phyloP scores from a whole-genome alignment of 2,888 invertebrate genomes.

The Morpho deidamia region DNA sequence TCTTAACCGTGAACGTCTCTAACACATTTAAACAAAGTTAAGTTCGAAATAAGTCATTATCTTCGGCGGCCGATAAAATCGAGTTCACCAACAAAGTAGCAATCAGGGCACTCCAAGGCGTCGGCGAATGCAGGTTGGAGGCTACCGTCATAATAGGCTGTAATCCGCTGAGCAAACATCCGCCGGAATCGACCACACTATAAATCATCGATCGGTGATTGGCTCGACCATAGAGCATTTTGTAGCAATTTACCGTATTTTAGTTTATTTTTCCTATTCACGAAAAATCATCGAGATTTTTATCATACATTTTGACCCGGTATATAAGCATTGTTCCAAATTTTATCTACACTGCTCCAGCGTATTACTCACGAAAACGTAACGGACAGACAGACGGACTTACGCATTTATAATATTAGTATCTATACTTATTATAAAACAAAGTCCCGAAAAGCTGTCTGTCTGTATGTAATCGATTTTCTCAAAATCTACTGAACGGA shows the following conservation, averaged over 20 bases:
- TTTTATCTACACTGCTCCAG: no score
- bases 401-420: no score
- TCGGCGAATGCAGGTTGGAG: constrained; percentile 25
- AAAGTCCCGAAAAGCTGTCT: no score
- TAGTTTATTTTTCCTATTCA: no score
- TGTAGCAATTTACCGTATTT: not conserved
- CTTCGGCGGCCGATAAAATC: not conserved
- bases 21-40: constrained; percentile 34
- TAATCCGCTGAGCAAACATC: constrained; percentile 76
- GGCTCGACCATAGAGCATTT: constrained; percentile 30
- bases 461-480: no score
- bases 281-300: no score
- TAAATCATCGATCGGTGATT: constrained; percentile 68
- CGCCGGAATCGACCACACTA: constrained; percentile 49
- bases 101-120: constrained; percentile 6
- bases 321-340: no score
- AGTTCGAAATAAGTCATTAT: constrained; percentile 1
- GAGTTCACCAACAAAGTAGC: not conserved
- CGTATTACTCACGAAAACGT: no score
- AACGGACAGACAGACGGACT: no score
- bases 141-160: constrained; percentile 57
- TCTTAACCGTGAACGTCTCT: constrained; percentile 14
- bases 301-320: no score
- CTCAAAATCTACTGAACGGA: no score
- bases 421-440: no score